phyloP scores from a whole-genome alignment of 2,113 vertebrate species.

The Eublepharis macularius region DNA sequence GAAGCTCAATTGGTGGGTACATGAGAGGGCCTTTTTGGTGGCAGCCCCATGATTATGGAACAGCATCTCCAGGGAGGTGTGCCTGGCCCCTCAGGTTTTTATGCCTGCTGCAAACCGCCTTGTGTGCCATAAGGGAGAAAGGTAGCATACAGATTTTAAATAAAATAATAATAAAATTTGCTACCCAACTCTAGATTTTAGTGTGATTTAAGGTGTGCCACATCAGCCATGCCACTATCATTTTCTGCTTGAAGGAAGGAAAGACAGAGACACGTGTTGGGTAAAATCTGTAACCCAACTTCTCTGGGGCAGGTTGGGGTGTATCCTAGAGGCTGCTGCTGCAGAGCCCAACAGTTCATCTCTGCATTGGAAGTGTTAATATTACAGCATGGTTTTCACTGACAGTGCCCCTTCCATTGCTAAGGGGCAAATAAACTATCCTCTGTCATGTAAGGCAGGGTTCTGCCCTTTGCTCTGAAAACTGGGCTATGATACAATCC shows the following conservation, averaged over 20 bases:
- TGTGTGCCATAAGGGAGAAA: no score
- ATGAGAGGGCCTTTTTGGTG: no score
- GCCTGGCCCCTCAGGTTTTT: no score
- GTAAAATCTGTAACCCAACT: background rate
- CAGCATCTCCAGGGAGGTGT: no score
- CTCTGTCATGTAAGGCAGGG: background rate
- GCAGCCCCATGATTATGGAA: no score
- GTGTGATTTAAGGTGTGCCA: no score
- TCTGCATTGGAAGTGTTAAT: background rate
- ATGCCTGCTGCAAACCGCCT: no score
- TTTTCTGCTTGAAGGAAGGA: background rate
- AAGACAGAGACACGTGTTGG: no score
- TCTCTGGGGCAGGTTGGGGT: background rate
- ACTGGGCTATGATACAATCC: background rate
- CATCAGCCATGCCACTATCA: background rate
- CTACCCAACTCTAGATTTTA: background rate
- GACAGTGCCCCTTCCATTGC: background rate
- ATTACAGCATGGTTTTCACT: background rate
- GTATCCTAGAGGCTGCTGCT: background rate
- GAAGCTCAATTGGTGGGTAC: no score
- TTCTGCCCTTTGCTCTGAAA: background rate
- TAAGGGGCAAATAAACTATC: background rate
- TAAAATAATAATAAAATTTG: no score
- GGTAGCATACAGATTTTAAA: no score
- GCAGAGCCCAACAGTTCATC: background rate